phyloP scores from a whole-genome alignment of 1,140 invertebrate species.

The Pectinophora gossypiella region DNA sequence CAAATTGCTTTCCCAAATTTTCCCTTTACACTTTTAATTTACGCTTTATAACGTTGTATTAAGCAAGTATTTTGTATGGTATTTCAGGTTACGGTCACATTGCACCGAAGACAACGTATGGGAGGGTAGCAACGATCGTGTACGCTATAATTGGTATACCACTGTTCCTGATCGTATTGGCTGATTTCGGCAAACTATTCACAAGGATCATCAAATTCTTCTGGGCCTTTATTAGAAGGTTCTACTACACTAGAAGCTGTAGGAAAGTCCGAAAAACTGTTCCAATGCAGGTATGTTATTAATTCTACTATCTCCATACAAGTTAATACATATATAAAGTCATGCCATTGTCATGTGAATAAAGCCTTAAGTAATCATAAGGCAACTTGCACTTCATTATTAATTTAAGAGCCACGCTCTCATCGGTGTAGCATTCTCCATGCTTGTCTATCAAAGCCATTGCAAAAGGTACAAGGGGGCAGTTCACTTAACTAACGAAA shows the following conservation, averaged over 20 bases:
- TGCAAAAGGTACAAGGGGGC: too few species aligned
- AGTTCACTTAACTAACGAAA: too few species aligned
- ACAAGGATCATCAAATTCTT: conserved; percentile 94
- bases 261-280: conserved; percentile 83
- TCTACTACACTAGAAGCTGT: conserved; percentile 91
- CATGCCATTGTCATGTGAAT: too few species aligned
- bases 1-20: background rate
- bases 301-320: too few species aligned
- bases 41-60: too few species aligned
- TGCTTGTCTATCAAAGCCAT: too few species aligned
- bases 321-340: too few species aligned
- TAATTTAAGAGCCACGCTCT: too few species aligned
- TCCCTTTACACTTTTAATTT: background rate
- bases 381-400: too few species aligned
- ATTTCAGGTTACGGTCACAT: conserved; percentile 95
- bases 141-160: conserved; percentile 98
- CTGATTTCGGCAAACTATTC: conserved; percentile 95
- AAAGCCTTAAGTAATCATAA: too few species aligned
- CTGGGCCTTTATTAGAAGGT: conserved; percentile 91
- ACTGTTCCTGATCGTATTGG: conserved; percentile 91
- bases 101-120: conserved; percentile 88
- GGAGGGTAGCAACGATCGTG: conserved; percentile 91
- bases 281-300: conserved; percentile 83
- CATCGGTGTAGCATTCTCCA: too few species aligned
- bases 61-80: background rate